These are phyloP conservation scores for Ctenoplectra terminalis DNA, from an alignment of 1,140 invertebrate species.

Conservation along the genomic window DNA sequence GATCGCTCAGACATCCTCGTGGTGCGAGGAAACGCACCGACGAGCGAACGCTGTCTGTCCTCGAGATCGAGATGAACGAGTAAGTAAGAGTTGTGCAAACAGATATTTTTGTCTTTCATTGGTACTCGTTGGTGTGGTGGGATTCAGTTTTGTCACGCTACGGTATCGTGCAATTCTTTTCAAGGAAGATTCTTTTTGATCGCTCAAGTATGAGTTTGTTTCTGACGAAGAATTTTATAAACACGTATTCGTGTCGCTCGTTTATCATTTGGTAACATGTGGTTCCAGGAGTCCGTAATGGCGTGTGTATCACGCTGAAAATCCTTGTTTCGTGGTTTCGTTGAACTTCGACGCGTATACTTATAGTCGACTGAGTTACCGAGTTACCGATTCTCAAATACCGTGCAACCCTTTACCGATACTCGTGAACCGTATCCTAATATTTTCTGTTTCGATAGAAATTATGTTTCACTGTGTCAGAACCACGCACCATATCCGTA, in stretches of 20 bases:
- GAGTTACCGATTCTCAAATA: no score
- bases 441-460: no score
- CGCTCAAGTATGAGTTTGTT: not conserved
- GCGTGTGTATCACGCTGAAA: no score
- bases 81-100: slow-evolving; percentile 21
- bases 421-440: no score
- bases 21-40: not conserved
- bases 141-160: not conserved
- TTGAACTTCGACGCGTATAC: no score
- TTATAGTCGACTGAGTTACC: no score
- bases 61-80: not conserved
- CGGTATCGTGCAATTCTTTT: no score
- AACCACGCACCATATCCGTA: not conserved
- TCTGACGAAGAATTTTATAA: not conserved
- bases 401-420: no score
- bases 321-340: not conserved
- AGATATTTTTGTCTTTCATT: not conserved
- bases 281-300: no score
- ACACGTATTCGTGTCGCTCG: not conserved
- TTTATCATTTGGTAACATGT: not conserved
- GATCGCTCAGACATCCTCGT: not conserved
- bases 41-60: not conserved
- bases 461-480: no score
- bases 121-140: not conserved
- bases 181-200: not conserved